Evolutionary conservation across 1,140 invertebrate species (phyloP).

Genomic region (Anadara kagoshimensis): DNA sequence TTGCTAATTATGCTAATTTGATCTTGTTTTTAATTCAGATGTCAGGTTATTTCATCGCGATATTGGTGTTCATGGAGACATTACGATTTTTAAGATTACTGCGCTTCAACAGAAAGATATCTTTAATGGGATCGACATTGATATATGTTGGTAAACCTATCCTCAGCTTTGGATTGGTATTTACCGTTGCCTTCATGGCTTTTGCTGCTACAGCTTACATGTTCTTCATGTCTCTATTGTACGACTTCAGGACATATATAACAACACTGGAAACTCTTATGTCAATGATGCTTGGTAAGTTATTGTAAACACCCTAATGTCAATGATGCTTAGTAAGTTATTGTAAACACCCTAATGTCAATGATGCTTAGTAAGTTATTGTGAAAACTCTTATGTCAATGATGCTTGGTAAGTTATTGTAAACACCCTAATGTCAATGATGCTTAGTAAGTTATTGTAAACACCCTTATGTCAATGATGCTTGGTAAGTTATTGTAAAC

Average conservation of each 20-base stretch:
- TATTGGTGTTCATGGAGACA: slow-evolving; percentile 72
- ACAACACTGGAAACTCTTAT: slow-evolving; percentile 52
- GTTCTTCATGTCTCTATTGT: slow-evolving; percentile 46
- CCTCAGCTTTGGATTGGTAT: slow-evolving; percentile 55
- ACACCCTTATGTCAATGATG: no score
- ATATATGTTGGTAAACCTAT: slow-evolving; percentile 46
- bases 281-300: slow-evolving; percentile 61
- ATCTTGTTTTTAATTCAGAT: slow-evolving; percentile 29
- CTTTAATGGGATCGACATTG: slow-evolving; percentile 53
- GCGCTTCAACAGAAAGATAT: slow-evolving; percentile 71
- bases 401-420: no score
- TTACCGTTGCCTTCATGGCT: slow-evolving; percentile 57
- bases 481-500: no score
- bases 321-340: no score
- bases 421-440: no score
- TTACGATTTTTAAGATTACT: slow-evolving; percentile 73
- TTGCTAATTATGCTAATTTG: no score
- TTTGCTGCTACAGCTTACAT: slow-evolving; percentile 53
- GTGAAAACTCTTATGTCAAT: no score
- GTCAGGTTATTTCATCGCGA: slow-evolving; percentile 66
- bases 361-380: no score
- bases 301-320: neutral
- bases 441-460: no score
- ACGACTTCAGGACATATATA: slow-evolving; percentile 47
- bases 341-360: no score